phyloP scores from a whole-genome alignment of 2,113 vertebrate genomes.

The Eleginops maclovinus region DNA sequence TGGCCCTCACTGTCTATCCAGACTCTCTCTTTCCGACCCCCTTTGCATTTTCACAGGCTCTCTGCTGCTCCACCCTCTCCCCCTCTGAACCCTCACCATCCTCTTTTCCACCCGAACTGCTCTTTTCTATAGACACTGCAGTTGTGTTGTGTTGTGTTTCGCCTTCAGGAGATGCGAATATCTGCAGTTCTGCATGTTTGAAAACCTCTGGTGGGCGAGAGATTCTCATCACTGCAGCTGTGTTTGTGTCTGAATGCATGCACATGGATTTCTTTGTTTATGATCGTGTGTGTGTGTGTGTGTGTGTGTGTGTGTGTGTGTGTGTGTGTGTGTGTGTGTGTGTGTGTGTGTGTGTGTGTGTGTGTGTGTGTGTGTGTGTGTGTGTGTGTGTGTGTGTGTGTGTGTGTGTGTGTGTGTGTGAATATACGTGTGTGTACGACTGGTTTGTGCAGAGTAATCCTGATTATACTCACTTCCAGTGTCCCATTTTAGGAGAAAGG shows the following conservation, averaged over 20 bases:
- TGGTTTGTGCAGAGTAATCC: slow-evolving; percentile 74
- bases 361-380: too few relatives aligned
- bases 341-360: not conserved
- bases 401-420: not conserved
- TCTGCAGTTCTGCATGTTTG: slow-evolving; percentile 76
- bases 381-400: not conserved
- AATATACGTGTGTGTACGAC: slow-evolving; percentile 22
- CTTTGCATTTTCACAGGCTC: slow-evolving; percentile 56
- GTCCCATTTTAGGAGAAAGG: slow-evolving; percentile 77
- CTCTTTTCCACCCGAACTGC: slow-evolving; percentile 36
- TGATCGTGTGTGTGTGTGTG: slow-evolving; percentile 7
- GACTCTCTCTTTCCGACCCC: slow-evolving; percentile 6
- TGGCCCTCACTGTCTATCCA: slow-evolving; percentile 48
- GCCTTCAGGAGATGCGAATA: slow-evolving; percentile 70
- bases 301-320: slow-evolving; percentile 9
- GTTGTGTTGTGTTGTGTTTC: slow-evolving; percentile 65
- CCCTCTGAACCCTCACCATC: slow-evolving; percentile 4
- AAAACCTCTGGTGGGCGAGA: slow-evolving; percentile 75
- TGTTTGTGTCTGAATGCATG: slow-evolving; percentile 10
- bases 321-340: too few relatives aligned
- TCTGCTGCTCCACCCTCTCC: not conserved
- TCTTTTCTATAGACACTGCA: slow-evolving; percentile 68
- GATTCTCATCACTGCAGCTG: slow-evolving; percentile 65
- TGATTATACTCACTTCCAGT: slow-evolving; percentile 76
- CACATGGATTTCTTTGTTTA: slow-evolving; percentile 44